A percentile compares a stretch with the other conserved stretches of the same genome.
Evolutionary conservation across 2,888 invertebrate genomes (phyloP).

Genomic region (Matsumyia berberina): DNA sequence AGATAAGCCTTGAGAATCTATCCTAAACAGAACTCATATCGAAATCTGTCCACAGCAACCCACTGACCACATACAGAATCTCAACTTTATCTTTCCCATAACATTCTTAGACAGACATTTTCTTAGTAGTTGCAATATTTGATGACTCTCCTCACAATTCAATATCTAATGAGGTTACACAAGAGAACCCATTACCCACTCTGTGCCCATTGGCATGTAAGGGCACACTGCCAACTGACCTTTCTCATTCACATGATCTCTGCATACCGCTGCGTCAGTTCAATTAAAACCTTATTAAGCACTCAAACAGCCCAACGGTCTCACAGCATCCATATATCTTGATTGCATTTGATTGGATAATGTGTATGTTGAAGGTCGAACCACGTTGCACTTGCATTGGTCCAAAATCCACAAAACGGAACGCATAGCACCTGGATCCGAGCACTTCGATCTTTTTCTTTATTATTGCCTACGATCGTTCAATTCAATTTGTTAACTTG

Average conservation of each 20-base stretch:
- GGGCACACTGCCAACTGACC: constrained; percentile 7
- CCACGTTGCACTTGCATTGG: neutral
- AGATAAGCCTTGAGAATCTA: too few species aligned
- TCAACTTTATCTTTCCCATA: too few species aligned
- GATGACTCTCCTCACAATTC: neutral
- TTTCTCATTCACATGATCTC: neutral
- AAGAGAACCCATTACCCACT: constrained; percentile 1
- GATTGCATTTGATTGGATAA: neutral
- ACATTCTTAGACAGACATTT: too few species aligned
- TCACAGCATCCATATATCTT: neutral
- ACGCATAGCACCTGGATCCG: constrained; percentile 32
- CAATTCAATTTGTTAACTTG: constrained; percentile 10
- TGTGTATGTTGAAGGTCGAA: constrained; percentile 35
- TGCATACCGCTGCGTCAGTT: neutral
- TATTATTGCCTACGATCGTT: neutral
- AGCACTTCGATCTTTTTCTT: constrained; percentile 42
- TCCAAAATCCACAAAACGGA: neutral
- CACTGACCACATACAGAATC: too few species aligned
- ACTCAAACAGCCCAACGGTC: neutral
- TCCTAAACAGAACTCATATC: too few species aligned
- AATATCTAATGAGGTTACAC: neutral
- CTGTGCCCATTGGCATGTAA: constrained; percentile 10
- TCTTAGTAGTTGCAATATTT: too few species aligned
- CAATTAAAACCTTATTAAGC: constrained; percentile 27
- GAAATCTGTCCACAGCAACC: too few species aligned